Percentiles rank a stretch among this genome's conserved stretches.
Evolutionary conservation across 2,797 vertebrate genomes (phyloP).

Genomic region (Botia kubotai): DNA sequence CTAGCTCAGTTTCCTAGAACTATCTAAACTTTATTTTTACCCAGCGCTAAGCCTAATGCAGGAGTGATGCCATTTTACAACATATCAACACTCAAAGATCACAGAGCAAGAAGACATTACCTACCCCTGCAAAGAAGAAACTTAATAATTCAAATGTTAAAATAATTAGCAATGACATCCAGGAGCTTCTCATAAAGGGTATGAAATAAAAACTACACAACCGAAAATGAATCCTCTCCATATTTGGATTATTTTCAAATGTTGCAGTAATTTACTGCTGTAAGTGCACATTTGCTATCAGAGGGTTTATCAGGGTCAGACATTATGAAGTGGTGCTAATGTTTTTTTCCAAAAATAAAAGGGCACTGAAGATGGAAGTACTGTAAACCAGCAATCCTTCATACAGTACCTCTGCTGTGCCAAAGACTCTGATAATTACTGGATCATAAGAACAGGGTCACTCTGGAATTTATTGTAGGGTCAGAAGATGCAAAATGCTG

Average conservation of each 20-base stretch:
- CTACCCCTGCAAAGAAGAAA: constrained; percentile 5
- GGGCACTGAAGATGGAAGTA: background rate
- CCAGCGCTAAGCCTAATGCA: constrained; percentile 1
- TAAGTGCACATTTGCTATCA: constrained; percentile 24
- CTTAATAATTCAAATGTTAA: background rate
- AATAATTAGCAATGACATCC: constrained; percentile 29
- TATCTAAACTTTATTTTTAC: constrained; percentile 30
- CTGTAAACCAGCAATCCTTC: constrained; percentile 19
- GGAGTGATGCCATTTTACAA: background rate
- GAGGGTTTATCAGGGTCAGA: background rate
- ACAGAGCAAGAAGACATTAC: background rate
- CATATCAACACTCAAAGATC: background rate
- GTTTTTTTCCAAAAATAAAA: constrained; percentile 21
- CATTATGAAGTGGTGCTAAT: background rate
- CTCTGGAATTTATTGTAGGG: background rate
- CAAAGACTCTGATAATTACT: constrained; percentile 11
- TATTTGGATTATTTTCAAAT: background rate
- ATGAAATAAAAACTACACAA: background rate
- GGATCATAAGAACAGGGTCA: constrained; percentile 12
- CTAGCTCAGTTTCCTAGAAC: constrained; percentile 60
- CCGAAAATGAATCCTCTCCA: background rate
- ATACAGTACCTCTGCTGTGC: background rate
- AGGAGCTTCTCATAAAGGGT: background rate
- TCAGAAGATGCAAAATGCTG: background rate
- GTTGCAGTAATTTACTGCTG: background rate